Evolutionary conservation across 2,113 vertebrate species (phyloP), one percentile per base, ranked within the genome.

Genomic region (Ramphastos sulfuratus): DNA sequence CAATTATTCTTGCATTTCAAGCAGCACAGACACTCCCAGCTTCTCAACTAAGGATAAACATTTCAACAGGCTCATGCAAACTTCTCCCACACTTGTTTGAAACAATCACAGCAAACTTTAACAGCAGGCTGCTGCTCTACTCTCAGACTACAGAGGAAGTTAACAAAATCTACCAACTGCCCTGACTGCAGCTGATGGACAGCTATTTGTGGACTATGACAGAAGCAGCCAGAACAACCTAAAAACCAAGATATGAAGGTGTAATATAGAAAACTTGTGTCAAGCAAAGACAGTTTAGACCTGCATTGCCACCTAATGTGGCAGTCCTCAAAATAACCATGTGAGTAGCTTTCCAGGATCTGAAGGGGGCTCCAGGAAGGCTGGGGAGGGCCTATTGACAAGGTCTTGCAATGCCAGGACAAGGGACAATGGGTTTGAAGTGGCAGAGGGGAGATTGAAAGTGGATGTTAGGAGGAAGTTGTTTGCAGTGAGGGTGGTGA

Each of bases 1-100:
- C 77, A 86, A 86, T 84, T 81, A 94, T 50, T 91, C 91, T 79
- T 82, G n/a, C 12, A 91, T 63, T 63, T 94, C 54, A n/a, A 6
- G 46, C 82, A 28, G 64, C 56, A 24, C 76, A 92, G 59, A 73
- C 24, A 56, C 73, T 93, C 82, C 82, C 44, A 83, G 21, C 9
- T 93, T 86, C 42, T 67, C 61, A 92, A 60, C 48, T 23, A 18
- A 12, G 28, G 85, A 58, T 23, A 92, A 69, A 71, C 28, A 60
- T 31, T 56, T 70, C 12, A 48, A n/a, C 1, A 83, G 27, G 8
- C 21, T 82, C 7, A 59, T 3, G 20, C 76, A 87, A 70, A 78
- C 39, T 7, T 33, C 46, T 37, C 64, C 80, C 63, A 31, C 12
- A 59, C 20, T 12, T 27, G 12, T 67, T 86, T 71, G 31, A 50